A percentile compares a stretch with the other conserved stretches of the same genome.
phyloP scores from a whole-genome alignment of 2,113 vertebrate genomes.

The Equus quagga region DNA sequence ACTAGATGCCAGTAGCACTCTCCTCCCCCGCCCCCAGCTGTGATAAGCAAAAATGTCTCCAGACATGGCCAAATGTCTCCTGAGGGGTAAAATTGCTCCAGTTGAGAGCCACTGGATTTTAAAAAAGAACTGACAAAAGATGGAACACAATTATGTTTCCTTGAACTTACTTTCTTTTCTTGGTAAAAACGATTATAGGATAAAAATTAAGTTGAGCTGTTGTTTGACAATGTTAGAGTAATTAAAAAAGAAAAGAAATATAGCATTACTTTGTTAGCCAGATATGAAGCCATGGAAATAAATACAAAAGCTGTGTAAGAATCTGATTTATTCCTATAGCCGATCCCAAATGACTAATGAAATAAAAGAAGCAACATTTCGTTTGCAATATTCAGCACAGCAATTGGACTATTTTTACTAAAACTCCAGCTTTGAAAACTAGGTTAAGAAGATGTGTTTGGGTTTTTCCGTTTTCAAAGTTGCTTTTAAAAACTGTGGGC shows the following conservation, averaged over 20 bases:
- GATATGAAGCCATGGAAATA: conserved; percentile 34
- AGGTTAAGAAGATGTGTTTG: not conserved
- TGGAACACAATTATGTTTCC: not conserved
- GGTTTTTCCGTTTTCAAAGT: not conserved
- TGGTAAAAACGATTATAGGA: not conserved
- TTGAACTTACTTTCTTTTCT: not conserved
- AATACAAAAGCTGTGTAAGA: not conserved
- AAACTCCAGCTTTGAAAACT: conserved; percentile 32
- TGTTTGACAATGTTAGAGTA: conserved; percentile 37
- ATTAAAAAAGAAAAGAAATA: conserved; percentile 16
- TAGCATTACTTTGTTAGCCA: not conserved
- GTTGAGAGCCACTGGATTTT: not conserved
- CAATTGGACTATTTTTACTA: not conserved
- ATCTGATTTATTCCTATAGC: not conserved
- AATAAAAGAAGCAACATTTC: conserved; percentile 15
- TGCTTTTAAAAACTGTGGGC: not conserved
- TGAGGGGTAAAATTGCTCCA: not conserved
- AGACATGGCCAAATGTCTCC: not conserved
- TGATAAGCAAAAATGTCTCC: not conserved
- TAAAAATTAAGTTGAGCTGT: not conserved
- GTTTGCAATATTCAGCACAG: not conserved
- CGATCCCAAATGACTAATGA: conserved; percentile 25
- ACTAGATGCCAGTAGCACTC: not conserved
- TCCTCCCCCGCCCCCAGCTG: no score
- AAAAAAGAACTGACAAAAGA: not conserved